A percentile compares a stretch with the other conserved stretches of the same genome.
phyloP scores from a whole-genome alignment of 1,140 invertebrate genomes.

The Drosophila guanche region DNA sequence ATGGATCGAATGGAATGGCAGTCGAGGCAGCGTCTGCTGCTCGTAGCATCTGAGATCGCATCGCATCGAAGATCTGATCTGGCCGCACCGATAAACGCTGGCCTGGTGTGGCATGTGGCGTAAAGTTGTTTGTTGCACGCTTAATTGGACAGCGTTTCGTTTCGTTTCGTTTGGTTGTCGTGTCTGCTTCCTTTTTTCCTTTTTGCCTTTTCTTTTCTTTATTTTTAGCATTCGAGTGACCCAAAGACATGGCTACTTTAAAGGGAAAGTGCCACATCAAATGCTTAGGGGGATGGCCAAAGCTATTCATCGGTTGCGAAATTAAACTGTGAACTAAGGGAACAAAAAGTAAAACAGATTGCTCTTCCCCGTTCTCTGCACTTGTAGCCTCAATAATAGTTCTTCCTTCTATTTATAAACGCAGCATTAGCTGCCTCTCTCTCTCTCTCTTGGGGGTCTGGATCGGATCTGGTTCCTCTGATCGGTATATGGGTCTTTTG shows the following conservation, averaged over 20 bases:
- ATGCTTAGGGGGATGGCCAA: neutral
- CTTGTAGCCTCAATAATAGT: neutral
- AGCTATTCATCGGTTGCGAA: conserved; percentile 19
- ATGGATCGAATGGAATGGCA: conserved; percentile 7
- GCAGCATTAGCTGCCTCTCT: neutral
- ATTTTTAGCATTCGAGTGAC: conserved; percentile 62
- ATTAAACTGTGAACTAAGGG: neutral
- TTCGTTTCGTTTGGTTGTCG: conserved; percentile 31
- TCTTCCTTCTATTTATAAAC: too few relatives aligned
- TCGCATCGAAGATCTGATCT: conserved; percentile 62
- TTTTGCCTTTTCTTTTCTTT: conserved; percentile 58
- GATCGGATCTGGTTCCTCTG: too few relatives aligned
- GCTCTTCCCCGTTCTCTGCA: too few relatives aligned
- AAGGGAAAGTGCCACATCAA: conserved; percentile 41
- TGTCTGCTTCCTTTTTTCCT: conserved; percentile 13
- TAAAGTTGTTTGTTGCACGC: conserved; percentile 78
- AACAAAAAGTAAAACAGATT: too few relatives aligned
- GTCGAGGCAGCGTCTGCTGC: neutral
- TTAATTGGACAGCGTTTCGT: conserved; percentile 74
- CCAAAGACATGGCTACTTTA: conserved; percentile 41
- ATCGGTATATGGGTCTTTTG: conserved; percentile 52
- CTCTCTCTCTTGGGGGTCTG: neutral
- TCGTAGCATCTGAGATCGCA: conserved; percentile 42
- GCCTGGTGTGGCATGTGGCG: conserved; percentile 79
- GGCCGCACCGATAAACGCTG: conserved; percentile 67